These are phyloP conservation scores for Drosophila phalerata DNA, from an alignment of 2,888 invertebrate genomes.

Conservation along the genomic window DNA sequence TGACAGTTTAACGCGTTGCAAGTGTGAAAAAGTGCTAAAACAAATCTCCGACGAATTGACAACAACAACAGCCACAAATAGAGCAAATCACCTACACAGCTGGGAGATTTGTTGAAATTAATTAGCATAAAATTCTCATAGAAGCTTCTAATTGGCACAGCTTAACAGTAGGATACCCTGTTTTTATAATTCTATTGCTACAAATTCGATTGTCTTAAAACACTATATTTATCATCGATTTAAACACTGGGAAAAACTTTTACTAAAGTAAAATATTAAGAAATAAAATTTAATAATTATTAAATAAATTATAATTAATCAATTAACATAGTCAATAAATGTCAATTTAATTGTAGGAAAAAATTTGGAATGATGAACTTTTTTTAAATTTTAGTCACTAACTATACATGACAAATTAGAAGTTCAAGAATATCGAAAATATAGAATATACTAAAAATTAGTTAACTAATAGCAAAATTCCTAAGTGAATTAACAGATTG, in stretches of 20 bases:
- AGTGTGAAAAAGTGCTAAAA: slow-evolving; percentile 66
- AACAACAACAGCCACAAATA: slow-evolving; percentile 40
- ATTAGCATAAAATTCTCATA: slow-evolving; percentile 26
- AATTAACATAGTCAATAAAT: no score
- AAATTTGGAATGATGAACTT: no score
- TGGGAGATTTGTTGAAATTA: slow-evolving; percentile 34
- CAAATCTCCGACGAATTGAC: slow-evolving; percentile 63
- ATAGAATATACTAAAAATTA: not conserved
- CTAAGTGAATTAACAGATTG: not conserved
- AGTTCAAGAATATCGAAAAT: no score
- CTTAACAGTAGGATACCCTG: slow-evolving; percentile 26
- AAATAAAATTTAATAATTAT: no score
- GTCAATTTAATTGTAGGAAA: no score
- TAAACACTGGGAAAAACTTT: no score
- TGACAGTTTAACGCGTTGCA: slow-evolving; percentile 69
- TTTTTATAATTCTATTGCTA: not conserved
- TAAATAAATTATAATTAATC: no score
- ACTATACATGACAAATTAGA: no score
- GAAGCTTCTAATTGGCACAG: slow-evolving; percentile 12
- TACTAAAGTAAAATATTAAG: no score
- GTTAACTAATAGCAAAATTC: not conserved
- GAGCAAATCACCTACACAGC: slow-evolving; percentile 25
- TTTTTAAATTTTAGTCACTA: no score
- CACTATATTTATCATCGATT: no score
- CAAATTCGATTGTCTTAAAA: not conserved